Percentiles rank a stretch among this genome's conserved stretches.
Evolutionary conservation across 2,113 vertebrate genomes (phyloP).

Genomic region (Eonycteris spelaea): DNA sequence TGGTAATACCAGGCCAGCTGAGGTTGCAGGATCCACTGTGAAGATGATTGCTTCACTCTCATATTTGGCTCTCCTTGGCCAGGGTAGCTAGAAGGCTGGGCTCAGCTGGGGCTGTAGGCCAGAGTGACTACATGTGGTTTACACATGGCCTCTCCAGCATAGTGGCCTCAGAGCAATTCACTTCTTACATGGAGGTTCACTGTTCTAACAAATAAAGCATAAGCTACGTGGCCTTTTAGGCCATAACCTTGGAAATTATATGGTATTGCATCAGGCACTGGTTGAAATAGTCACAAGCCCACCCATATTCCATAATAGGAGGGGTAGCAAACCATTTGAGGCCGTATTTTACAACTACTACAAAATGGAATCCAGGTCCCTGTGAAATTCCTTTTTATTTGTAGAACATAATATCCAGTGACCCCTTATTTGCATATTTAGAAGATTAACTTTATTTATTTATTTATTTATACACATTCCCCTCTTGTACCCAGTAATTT

Average conservation of each 20-base stretch:
- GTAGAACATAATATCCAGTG: neutral
- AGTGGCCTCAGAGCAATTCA: neutral
- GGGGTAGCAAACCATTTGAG: neutral
- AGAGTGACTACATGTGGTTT: neutral
- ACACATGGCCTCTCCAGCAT: neutral
- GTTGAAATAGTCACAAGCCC: neutral
- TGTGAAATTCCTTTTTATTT: neutral
- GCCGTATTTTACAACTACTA: neutral
- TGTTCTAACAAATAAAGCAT: neutral
- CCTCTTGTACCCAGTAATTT: neutral
- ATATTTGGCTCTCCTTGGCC: neutral
- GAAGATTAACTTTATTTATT: conserved; percentile 12
- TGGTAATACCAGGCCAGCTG: neutral
- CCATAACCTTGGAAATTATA: neutral
- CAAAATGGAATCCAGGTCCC: neutral
- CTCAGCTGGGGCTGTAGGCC: neutral
- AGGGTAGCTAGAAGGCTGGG: neutral
- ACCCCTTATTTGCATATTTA: neutral
- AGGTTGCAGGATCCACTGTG: neutral
- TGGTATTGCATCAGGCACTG: neutral
- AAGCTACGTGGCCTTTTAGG: neutral
- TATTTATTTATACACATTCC: neutral
- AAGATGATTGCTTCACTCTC: neutral
- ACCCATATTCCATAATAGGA: neutral
- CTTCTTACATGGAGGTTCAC: neutral